These are phyloP conservation scores for Pseudopleuronectes americanus DNA, from an alignment of 2,797 vertebrate genomes.

Conservation along the genomic window DNA sequence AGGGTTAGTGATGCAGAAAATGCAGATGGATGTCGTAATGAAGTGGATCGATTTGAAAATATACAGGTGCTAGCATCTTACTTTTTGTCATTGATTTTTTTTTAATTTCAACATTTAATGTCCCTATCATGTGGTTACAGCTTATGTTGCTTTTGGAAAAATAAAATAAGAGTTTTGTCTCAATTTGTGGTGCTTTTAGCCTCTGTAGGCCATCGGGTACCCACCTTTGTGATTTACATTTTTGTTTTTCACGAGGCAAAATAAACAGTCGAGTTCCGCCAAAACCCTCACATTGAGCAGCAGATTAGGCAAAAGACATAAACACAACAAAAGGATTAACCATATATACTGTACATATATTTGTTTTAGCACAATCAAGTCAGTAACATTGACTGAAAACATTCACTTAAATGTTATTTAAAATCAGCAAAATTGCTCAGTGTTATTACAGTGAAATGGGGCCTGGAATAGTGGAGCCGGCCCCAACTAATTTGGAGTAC, in stretches of 20 bases:
- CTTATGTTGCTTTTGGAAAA: not conserved
- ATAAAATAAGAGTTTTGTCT: not conserved
- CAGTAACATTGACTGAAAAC: constrained; percentile 52
- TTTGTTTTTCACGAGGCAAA: too few species aligned
- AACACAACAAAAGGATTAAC: constrained; percentile 21
- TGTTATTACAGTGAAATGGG: constrained; percentile 54
- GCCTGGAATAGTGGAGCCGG: constrained; percentile 34
- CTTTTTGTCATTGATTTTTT: too few species aligned
- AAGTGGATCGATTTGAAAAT: not conserved
- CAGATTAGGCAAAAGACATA: constrained; percentile 1
- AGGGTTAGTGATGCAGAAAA: not conserved
- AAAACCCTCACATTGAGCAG: constrained; percentile 1
- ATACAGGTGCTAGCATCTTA: not conserved
- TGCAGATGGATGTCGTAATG: not conserved
- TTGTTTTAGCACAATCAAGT: not conserved
- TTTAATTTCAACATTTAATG: too few species aligned
- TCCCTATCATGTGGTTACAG: too few species aligned
- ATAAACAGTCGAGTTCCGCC: too few species aligned
- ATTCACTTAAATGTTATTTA: constrained; percentile 45
- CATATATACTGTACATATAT: constrained; percentile 19
- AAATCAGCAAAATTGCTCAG: constrained; percentile 50
- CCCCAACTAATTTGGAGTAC: constrained; percentile 32
- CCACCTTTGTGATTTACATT: too few species aligned
- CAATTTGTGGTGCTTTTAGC: not conserved
- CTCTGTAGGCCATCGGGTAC: not conserved